Evolutionary conservation across 1,140 invertebrate species (phyloP), one percentile per base, ranked within the genome.

Genomic region (Saxidomus purpurata): DNA sequence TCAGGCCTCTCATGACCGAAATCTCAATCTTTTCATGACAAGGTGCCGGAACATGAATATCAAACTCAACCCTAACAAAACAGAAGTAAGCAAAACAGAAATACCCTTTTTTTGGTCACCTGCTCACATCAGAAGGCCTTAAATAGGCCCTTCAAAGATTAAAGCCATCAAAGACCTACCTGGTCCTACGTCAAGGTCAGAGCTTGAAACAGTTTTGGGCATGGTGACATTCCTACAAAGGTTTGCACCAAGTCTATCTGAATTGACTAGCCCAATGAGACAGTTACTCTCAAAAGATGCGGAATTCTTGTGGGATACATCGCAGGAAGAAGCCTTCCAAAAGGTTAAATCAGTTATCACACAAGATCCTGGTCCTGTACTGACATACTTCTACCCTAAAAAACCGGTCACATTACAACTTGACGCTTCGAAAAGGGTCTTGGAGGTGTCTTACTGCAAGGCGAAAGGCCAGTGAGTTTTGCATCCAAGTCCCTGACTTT

Each of bases 211-310:
- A 69, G 92, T 96, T 92, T 55, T 96, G 74, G 95, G 95, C 0
- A 91, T 96, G 87, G 90, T 94, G 22, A 94, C 94, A 28, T 96
- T 95, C 91, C 96, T 96, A 80, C 13, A 59, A 1, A 91, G 95
- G 59, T 76, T 76, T 25, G 71, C 71, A 25, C 71, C 71, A 91
- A 92, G 97, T 97, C 92, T 94, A 96, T 31, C 83, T 9, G 55
- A 87, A 34, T 71, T 90, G 13, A 88, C 90, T 25, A 47, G 15
- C 17, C 92, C 92, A 31, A 22, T 91, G 31, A 55, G 90, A 36
- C 40, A 61, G 22, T 47, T 91, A 17, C 40, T 90, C 19, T 81
- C 84, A 36, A 91, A 91, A 55, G 52, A 86, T 61, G 25, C 38
- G 31, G 86, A 82, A 36, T 91, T 85, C 59, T 25, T 40, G 28